A percentile compares a stretch with the other conserved stretches of the same genome.
Conservation (phyloP, 2,113 vertebrate species). For the Bostrychus sinensis region DNA sequence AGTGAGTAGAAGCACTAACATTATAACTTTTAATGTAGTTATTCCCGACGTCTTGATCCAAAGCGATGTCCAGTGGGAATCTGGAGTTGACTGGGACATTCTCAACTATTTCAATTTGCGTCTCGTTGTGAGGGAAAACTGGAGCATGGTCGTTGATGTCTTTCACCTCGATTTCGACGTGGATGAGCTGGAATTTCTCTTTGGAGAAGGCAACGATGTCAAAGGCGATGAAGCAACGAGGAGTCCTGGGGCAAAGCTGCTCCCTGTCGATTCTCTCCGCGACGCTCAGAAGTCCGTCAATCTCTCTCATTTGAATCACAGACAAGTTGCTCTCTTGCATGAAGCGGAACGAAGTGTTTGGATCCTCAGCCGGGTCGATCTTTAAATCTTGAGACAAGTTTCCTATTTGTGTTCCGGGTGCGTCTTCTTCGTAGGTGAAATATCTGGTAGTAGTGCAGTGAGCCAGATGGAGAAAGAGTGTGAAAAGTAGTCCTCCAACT, state of each 20-base stretch:
- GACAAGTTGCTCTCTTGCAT: conserved; percentile 76
- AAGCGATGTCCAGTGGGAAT: conserved; percentile 70
- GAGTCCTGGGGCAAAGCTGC: conserved; percentile 71
- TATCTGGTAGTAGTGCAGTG: conserved; percentile 70
- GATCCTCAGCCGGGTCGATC: conserved; percentile 67
- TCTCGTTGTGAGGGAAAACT: conserved; percentile 66
- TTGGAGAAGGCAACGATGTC: conserved; percentile 77
- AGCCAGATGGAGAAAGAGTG: conserved; percentile 27
- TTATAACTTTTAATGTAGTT: conserved; percentile 81
- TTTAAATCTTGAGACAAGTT: conserved; percentile 70
- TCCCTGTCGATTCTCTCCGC: conserved; percentile 77
- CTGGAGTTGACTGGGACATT: conserved; percentile 66
- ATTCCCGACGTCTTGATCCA: conserved; percentile 78
- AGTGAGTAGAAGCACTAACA: conserved; percentile 70
- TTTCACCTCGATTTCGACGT: conserved; percentile 79
- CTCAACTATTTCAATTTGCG: conserved; percentile 72
- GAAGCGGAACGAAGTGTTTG: conserved; percentile 66
- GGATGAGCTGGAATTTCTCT: conserved; percentile 81
- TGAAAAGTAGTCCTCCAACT: conserved; percentile 28
- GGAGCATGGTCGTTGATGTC: conserved; percentile 80
- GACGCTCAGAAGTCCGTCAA: conserved; percentile 77
- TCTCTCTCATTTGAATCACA: conserved; percentile 70
- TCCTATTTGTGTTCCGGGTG: conserved; percentile 67
- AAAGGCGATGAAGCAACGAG: conserved; percentile 75
- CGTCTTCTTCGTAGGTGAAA: conserved; percentile 73